Evolutionary conservation across 2,797 vertebrate species (phyloP).

Genomic region (Acanthiza pusilla): DNA sequence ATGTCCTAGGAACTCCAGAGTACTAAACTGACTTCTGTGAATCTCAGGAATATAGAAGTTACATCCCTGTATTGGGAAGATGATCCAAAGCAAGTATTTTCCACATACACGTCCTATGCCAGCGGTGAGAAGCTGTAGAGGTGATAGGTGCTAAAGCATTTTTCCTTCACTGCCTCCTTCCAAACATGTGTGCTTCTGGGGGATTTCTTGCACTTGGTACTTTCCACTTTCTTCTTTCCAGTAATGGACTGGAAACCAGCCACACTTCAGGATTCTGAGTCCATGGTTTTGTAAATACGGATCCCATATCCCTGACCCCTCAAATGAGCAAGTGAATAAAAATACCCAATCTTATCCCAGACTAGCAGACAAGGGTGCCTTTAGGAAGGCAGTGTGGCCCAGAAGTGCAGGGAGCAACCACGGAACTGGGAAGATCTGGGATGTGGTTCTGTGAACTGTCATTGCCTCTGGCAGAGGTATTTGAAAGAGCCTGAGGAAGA

Average conservation of each 20-base stretch:
- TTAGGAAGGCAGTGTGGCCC: neutral
- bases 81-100: neutral
- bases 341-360: neutral
- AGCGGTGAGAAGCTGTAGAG: neutral
- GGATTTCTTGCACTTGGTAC: neutral
- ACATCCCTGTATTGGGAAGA: neutral
- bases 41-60: neutral
- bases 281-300: neutral
- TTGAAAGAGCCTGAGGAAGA: slow-evolving; percentile 1
- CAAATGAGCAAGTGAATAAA: neutral
- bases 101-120: neutral
- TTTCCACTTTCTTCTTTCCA: neutral
- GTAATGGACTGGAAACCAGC: neutral
- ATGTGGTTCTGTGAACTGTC: neutral
- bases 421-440: neutral
- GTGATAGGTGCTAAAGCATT: neutral
- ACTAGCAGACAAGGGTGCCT: neutral
- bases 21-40: neutral
- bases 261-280: neutral
- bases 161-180: neutral
- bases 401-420: neutral
- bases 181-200: neutral
- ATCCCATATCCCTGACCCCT: neutral
- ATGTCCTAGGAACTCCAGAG: neutral
- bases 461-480: neutral